Percentiles rank a stretch among this genome's conserved stretches.
Evolutionary conservation across 1,140 invertebrate genomes (phyloP).

Genomic region (Branchinecta lindahli): DNA sequence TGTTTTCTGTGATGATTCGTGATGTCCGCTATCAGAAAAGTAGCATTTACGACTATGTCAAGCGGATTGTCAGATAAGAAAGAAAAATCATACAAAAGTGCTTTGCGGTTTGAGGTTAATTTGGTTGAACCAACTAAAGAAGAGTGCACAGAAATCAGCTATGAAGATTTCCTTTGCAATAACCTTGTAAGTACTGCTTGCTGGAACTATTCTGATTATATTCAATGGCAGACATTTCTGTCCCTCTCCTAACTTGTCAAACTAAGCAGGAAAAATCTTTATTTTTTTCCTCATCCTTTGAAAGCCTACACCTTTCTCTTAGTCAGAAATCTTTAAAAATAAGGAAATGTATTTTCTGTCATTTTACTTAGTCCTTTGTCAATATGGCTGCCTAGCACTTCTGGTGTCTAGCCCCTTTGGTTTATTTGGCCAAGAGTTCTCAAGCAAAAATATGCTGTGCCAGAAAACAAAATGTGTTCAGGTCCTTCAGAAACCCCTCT

Average conservation of each 20-base stretch:
- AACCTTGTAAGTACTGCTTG: constrained; percentile 39
- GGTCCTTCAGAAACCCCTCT: too few species aligned
- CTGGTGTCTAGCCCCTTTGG: too few species aligned
- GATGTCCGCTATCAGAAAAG: constrained; percentile 13
- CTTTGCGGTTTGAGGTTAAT: constrained; percentile 40
- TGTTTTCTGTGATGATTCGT: background rate
- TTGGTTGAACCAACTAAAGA: constrained; percentile 45
- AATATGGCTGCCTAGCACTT: too few species aligned
- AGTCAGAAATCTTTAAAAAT: too few species aligned
- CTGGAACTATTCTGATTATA: constrained; percentile 28
- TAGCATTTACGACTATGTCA: constrained; percentile 21
- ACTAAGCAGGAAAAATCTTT: too few species aligned
- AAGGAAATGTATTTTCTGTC: too few species aligned
- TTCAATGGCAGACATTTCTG: constrained; percentile 18
- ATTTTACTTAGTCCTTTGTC: too few species aligned
- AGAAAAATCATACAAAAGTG: constrained; percentile 35
- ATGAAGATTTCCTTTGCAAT: constrained; percentile 41
- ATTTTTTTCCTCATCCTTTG: too few species aligned
- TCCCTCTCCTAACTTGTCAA: background rate
- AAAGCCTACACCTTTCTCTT: too few species aligned
- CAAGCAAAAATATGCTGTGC: too few species aligned
- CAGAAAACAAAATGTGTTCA: too few species aligned
- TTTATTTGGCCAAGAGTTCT: too few species aligned
- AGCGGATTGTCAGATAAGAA: constrained; percentile 30
- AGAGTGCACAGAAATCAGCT: constrained; percentile 47